Evolutionary conservation across 2,113 vertebrate species (phyloP).

Genomic region (Gnathonemus longibarbis): DNA sequence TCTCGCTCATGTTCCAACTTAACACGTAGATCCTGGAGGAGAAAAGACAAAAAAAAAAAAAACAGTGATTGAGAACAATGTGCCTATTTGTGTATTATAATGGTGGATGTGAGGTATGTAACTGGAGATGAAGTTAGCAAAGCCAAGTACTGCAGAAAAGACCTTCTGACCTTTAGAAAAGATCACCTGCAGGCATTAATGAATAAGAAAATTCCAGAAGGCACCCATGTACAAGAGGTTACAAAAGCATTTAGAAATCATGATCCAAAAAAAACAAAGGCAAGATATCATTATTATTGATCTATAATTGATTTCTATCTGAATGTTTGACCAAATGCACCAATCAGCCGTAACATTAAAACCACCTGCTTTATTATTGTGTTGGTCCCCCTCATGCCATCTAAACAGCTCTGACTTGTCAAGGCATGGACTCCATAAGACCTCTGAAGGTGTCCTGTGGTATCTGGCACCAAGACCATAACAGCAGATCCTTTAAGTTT

Average conservation of each 20-base stretch:
- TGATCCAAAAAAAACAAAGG: not conserved
- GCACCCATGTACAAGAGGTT: not conserved
- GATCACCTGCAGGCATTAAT: not conserved
- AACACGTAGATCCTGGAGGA: slow-evolving; percentile 76
- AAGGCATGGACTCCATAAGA: not conserved
- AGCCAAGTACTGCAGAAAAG: not conserved
- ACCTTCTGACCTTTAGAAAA: not conserved
- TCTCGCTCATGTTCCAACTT: slow-evolving; percentile 90
- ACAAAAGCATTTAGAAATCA: not conserved
- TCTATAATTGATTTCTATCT: not conserved
- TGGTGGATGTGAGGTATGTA: not conserved
- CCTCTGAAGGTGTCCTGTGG: no score
- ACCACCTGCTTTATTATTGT: not conserved
- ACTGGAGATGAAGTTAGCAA: not conserved
- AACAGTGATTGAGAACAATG: slow-evolving; percentile 29
- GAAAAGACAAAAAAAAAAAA: slow-evolving; percentile 30
- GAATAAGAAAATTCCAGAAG: not conserved
- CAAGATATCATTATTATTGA: not conserved
- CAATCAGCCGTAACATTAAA: not conserved
- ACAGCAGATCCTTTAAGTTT: no score
- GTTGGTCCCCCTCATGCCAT: not conserved
- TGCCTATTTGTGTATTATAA: not conserved
- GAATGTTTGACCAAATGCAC: not conserved
- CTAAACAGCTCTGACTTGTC: not conserved
- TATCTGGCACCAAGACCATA: no score